Evolutionary conservation across 1,140 invertebrate genomes (phyloP).

Genomic region (Drosophila bipectinata): DNA sequence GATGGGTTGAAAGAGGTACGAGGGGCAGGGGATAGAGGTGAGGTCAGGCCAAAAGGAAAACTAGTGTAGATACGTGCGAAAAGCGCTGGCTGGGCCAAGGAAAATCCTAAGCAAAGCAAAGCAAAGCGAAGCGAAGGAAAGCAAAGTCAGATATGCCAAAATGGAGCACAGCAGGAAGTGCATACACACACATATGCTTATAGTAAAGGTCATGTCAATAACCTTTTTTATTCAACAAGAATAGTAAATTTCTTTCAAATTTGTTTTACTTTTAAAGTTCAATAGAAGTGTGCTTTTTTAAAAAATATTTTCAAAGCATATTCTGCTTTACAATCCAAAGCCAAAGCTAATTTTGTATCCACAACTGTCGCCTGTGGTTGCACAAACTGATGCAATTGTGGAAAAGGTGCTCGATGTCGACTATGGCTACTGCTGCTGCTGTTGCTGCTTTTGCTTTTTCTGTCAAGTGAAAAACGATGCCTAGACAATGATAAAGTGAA

Average conservation of each 20-base stretch:
- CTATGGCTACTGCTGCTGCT: slow-evolving; percentile 27
- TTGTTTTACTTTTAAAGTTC: not conserved
- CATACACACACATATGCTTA: slow-evolving; percentile 21
- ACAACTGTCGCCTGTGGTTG: slow-evolving; percentile 9
- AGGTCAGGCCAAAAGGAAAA: slow-evolving; percentile 44
- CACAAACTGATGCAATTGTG: slow-evolving; percentile 44
- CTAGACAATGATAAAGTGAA: slow-evolving; percentile 79
- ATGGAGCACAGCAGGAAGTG: slow-evolving; percentile 46
- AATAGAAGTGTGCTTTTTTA: not conserved
- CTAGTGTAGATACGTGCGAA: slow-evolving; percentile 73
- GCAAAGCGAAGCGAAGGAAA: slow-evolving; percentile 1
- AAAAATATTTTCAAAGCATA: too few relatives aligned
- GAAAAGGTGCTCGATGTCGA: slow-evolving; percentile 62
- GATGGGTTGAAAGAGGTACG: not conserved
- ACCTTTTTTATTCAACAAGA: not conserved
- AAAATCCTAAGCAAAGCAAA: slow-evolving; percentile 48
- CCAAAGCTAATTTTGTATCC: slow-evolving; percentile 13
- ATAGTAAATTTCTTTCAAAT: not conserved
- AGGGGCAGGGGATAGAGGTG: not conserved
- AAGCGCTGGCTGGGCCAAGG: slow-evolving; percentile 54
- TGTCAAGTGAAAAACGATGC: slow-evolving; percentile 66
- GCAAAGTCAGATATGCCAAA: slow-evolving; percentile 27
- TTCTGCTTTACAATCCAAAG: not conserved
- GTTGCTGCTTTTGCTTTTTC: slow-evolving; percentile 22
- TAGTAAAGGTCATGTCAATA: not conserved